These are phyloP conservation scores for Myrmophylax atrothorax DNA, from an alignment of 2,113 vertebrate genomes.

Conservation along the genomic window DNA sequence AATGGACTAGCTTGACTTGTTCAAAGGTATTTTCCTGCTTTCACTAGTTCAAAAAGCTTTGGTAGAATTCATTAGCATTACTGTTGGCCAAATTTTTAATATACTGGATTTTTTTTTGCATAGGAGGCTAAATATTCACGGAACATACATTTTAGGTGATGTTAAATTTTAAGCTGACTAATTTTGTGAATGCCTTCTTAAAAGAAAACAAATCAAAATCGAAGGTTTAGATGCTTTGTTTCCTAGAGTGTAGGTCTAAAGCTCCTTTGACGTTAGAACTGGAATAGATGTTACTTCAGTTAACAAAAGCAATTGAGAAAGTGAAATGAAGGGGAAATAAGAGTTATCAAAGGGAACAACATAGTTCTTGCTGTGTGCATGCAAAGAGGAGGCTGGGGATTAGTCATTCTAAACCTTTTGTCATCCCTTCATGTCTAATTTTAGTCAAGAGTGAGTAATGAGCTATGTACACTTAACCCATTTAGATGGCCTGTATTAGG, in stretches of 20 bases:
- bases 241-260: neutral
- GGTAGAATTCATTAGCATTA: neutral
- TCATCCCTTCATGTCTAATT: conserved; percentile 12
- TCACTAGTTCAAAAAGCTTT: neutral
- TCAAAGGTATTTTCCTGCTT: neutral
- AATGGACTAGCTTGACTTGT: neutral
- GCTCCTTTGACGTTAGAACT: neutral
- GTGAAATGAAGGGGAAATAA: neutral
- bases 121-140: neutral
- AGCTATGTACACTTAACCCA: neutral
- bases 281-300: neutral
- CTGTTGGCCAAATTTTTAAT: neutral
- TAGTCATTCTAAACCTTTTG: conserved; percentile 7
- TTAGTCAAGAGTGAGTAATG: conserved; percentile 4
- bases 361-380: neutral
- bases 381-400: neutral
- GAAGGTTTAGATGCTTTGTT: neutral
- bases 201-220: neutral
- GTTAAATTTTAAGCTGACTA: neutral
- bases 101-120: neutral
- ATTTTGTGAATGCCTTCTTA: neutral
- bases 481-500: neutral
- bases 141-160: neutral
- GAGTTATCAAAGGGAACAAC: neutral
- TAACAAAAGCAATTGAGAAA: conserved; percentile 16